Conservation (phyloP, 2,888 invertebrate genomes). For the Linnaemya tessellans region DNA sequence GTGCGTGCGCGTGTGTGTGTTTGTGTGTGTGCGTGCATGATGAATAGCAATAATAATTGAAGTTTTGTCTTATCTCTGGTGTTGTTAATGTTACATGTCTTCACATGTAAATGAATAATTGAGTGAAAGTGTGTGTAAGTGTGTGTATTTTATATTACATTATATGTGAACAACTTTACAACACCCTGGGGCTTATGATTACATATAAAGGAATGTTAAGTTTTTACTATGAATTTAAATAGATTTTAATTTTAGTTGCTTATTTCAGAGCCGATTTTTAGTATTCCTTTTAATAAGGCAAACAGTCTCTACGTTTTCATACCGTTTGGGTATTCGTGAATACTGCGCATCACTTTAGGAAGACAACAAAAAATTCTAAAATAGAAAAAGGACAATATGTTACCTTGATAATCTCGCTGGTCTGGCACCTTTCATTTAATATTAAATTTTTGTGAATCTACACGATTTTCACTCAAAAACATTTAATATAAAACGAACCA, state of each 20-base stretch:
- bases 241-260: background rate
- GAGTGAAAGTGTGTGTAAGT: slow-evolving; percentile 12
- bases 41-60: background rate
- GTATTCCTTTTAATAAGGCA: too few relatives aligned
- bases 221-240: background rate
- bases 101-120: slow-evolving; percentile 39
- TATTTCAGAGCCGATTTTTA: background rate
- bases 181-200: slow-evolving; percentile 12
- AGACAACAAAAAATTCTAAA: too few relatives aligned
- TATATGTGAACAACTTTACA: slow-evolving; percentile 23
- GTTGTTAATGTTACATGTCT: slow-evolving; percentile 21
- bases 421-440: slow-evolving; percentile 13
- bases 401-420: slow-evolving; percentile 19
- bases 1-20: too few relatives aligned
- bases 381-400: background rate
- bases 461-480: background rate
- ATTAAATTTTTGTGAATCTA: background rate
- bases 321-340: too few relatives aligned
- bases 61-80: slow-evolving; percentile 3
- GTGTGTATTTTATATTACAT: background rate
- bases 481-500: slow-evolving; percentile 2
- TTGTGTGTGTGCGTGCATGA: too few relatives aligned
- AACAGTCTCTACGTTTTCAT: too few relatives aligned
- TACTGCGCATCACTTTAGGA: too few relatives aligned
- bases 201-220: background rate